Evolutionary conservation across 2,113 vertebrate species (phyloP).

Genomic region (Tychaedon coryphoeus): DNA sequence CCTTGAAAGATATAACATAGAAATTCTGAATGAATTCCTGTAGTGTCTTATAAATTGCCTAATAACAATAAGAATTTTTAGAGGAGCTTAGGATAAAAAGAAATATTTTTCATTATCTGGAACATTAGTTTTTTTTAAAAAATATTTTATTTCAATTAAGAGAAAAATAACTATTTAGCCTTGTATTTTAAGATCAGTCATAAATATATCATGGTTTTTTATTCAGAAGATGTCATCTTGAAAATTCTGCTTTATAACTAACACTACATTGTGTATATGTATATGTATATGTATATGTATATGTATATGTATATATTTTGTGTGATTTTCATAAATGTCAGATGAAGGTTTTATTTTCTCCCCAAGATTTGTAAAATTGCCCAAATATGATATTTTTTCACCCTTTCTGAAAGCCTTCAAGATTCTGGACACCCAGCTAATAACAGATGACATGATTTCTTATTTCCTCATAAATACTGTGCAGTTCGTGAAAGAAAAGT

Average conservation of each 20-base stretch:
- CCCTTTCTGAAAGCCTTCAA: not conserved
- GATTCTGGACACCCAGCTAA: not conserved
- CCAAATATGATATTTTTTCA: not conserved
- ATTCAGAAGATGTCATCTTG: not conserved
- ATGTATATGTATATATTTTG: not conserved
- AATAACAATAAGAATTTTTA: not conserved
- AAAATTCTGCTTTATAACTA: not conserved
- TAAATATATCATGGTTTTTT: not conserved
- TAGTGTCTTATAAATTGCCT: not conserved
- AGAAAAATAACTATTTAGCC: not conserved
- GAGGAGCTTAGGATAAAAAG: not conserved
- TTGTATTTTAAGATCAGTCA: not conserved
- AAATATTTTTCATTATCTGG: not conserved
- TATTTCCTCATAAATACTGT: not conserved
- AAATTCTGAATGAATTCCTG: not conserved
- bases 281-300: not conserved
- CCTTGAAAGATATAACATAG: not conserved
- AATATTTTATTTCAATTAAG: not conserved
- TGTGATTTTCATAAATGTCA: not conserved
- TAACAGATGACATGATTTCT: not conserved
- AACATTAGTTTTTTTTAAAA: not conserved
- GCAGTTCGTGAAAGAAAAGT: constrained; percentile 6
- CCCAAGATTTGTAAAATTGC: not conserved
- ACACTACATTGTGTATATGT: not conserved
- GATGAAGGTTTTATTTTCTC: not conserved